Evolutionary conservation across 2,888 invertebrate species (phyloP).

Genomic region (Drosophila diplacantha): DNA sequence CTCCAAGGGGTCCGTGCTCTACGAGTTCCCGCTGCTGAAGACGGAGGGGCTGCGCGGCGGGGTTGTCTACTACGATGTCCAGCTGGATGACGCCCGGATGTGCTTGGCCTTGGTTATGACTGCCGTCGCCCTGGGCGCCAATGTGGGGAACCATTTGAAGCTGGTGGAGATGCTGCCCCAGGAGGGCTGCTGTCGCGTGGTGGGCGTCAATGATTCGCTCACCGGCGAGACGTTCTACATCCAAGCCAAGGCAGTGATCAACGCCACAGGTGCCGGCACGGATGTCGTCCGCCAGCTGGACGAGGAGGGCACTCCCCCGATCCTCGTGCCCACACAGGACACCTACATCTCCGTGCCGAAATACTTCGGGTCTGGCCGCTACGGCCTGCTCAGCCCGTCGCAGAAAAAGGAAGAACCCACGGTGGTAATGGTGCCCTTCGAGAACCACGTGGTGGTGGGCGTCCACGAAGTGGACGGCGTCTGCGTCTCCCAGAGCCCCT

Average conservation of each 20-base stretch:
- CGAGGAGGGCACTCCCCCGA: conserved; percentile 89
- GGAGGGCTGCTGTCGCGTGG: conserved; percentile 72
- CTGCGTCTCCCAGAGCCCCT: conserved; percentile 83
- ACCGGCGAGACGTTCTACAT: conserved; percentile 88
- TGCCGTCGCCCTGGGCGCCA: conserved; percentile 95
- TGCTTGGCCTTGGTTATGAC: conserved; percentile 96
- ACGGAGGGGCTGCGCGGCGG: conserved; percentile 96
- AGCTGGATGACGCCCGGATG: conserved; percentile 99
- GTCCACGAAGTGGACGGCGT: conserved; percentile 1
- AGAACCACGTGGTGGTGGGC: conserved; percentile 92
- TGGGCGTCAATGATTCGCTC: conserved; percentile 86
- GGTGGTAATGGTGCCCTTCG: conserved; percentile 99
- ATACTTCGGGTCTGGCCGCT: conserved; percentile 97
- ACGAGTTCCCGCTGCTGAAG: conserved; percentile 97
- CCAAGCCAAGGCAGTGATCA: conserved; percentile 94
- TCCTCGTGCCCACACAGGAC: conserved; percentile 80
- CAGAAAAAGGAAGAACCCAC: conserved; percentile 94
- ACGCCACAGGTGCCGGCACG: conserved; percentile 98
- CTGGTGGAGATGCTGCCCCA: conserved; percentile 86
- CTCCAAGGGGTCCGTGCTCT: conserved; percentile 93
- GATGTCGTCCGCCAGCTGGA: conserved; percentile 96
- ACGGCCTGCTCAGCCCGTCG: conserved; percentile 97
- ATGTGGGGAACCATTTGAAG: conserved; percentile 93
- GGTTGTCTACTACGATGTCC: conserved; percentile 99
- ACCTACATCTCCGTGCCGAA: conserved; percentile 84